Conservation (phyloP, 2,797 vertebrate species). For the Smutsia temminckii region DNA sequence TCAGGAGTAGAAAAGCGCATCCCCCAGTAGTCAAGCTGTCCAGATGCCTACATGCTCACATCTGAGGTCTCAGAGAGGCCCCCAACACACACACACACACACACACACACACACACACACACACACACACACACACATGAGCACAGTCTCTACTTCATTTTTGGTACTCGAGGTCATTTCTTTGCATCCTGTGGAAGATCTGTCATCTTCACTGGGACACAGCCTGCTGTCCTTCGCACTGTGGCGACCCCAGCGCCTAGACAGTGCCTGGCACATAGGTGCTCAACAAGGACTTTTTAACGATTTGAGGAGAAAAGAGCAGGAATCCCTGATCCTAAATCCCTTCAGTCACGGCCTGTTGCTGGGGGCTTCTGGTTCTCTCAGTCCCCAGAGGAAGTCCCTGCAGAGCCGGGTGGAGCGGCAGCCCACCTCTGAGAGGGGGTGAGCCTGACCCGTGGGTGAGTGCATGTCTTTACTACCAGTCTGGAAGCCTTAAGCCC, state of each 20-base stretch:
- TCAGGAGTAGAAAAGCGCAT: not conserved
- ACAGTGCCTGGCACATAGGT: not conserved
- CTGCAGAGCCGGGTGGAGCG: not conserved
- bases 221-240: not conserved
- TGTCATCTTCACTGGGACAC: not conserved
- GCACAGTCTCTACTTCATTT: not conserved
- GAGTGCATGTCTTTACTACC: not conserved
- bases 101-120: fast-evolving
- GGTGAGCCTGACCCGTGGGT: too few species aligned
- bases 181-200: not conserved
- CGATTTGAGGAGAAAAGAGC: not conserved
- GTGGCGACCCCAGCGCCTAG: not conserved
- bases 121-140: not conserved
- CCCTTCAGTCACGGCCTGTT: not conserved
- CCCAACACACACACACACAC: not conserved
- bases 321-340: not conserved
- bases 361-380: not conserved
- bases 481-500: not conserved
- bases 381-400: not conserved
- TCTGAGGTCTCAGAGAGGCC: not conserved
- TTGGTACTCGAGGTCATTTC: not conserved
- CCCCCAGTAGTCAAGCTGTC: not conserved
- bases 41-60: not conserved
- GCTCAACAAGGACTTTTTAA: not conserved
- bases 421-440: fast-evolving